Evolutionary conservation across 1,140 invertebrate genomes (phyloP), one percentile per base, ranked within the genome.

Genomic region (Apis mellifera): DNA sequence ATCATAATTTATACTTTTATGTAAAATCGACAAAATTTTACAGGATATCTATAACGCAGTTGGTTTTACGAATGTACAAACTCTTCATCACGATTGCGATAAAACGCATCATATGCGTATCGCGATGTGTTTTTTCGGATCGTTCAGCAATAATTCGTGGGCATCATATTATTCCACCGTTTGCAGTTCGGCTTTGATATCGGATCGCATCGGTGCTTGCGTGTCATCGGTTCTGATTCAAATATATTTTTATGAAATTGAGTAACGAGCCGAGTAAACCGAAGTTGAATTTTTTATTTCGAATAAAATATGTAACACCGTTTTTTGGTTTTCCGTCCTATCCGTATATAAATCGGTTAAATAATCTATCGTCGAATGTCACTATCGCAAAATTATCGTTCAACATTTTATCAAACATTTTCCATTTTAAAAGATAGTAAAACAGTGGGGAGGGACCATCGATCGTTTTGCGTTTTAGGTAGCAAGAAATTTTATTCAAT

Each of bases 31-130:
- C 19, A 32, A 19, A 72, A 72, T 26, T 52, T 69, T 50, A 13
- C 66, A 69, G 13, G 42, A 48, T 65, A 42, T 42, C 32, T 42
- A 42, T 42, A 26, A 32, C 23, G 26, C 9, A 17, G 26, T 70
- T 23, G 8, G 15, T 26, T 70, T 71, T 9, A n/a, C 52, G 70
- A 57, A 72, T 19, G 52, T 42, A 42, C 23, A 57, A 72, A 72
- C 70, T 72, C 17, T 72, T 72, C 54, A 42, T 72, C 54, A 57
- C 9, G 52, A 8, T 3, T 26, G 70, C 70, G 70, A 72, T 72
- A 72, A 57, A 72, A 21, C 54, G 70, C 70, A 72, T 72, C 70
- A 72, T 72, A 57, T 57, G 70, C 52, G 70, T 72, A 72, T 72
- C 70, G 54, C 70, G 23, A 17, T 26, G 26, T 54, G 23, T 26